A percentile compares a stretch with the other conserved stretches of the same genome.
phyloP scores from a whole-genome alignment of 2,797 vertebrate species.

The Phrynocephalus guinanensis region DNA sequence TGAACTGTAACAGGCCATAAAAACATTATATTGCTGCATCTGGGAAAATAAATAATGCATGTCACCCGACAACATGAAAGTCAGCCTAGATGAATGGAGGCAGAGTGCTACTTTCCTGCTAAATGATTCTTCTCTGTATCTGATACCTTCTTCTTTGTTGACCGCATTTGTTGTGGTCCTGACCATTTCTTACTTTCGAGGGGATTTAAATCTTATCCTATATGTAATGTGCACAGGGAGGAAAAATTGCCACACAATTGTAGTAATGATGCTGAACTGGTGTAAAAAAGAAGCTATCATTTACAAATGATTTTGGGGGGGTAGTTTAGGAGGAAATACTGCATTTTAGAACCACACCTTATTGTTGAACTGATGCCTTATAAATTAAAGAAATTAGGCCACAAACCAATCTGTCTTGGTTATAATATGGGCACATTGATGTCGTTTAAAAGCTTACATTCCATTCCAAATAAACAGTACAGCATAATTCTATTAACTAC shows the following conservation, averaged over 20 bases:
- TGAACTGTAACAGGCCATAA: conserved; percentile 35
- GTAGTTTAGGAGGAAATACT: not conserved
- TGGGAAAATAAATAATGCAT: conserved; percentile 53
- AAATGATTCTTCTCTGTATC: not conserved
- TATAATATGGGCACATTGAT: no score
- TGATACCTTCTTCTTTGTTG: not conserved
- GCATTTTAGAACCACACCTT: not conserved
- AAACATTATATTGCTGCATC: conserved; percentile 45
- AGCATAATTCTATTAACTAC: no score
- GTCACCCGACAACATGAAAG: conserved; percentile 13
- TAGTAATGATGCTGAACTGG: not conserved
- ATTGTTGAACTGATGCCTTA: no score
- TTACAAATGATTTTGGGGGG: not conserved
- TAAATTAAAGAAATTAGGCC: no score
- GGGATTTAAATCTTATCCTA: conserved; percentile 40
- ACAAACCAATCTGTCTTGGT: no score
- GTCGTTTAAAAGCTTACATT: no score
- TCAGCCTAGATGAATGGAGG: conserved; percentile 20
- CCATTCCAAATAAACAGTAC: no score
- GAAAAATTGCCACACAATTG: conserved; percentile 7
- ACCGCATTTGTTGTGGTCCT: not conserved
- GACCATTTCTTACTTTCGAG: conserved; percentile 18
- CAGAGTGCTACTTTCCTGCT: not conserved
- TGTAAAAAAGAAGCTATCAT: not conserved
- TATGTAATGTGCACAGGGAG: not conserved